Percentiles rank a stretch among this genome's conserved stretches.
These are phyloP conservation scores for Caenorhabditis sp. DNA, from an alignment of 2,888 invertebrate genomes.

Conservation along the genomic window DNA sequence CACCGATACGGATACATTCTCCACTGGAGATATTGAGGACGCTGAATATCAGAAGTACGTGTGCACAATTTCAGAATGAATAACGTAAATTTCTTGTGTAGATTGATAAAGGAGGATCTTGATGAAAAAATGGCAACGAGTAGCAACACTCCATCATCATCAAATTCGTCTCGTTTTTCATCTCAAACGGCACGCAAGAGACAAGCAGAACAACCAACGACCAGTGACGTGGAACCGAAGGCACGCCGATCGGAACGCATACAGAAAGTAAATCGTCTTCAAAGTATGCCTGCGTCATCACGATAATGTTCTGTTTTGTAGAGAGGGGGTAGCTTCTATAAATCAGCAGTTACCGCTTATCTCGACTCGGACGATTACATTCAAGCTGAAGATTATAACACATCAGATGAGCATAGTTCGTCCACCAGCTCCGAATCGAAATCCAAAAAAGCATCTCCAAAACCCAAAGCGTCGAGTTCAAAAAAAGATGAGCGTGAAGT, in stretches of 20 bases:
- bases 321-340: neutral
- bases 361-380: too few relatives aligned
- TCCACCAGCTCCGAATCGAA: neutral
- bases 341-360: too few relatives aligned
- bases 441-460: neutral
- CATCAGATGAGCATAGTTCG: too few relatives aligned
- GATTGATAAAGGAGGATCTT: neutral
- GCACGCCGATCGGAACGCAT: neutral
- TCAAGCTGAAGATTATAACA: too few relatives aligned
- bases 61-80: neutral
- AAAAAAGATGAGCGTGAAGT: neutral
- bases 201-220: neutral
- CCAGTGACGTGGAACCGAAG: neutral
- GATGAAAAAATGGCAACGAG: neutral
- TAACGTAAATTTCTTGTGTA: neutral
- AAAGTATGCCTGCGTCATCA: neutral
- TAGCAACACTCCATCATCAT: neutral
- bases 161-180: neutral
- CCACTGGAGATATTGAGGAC: neutral
- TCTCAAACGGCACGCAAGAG: neutral
- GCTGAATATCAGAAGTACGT: neutral
- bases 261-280: neutral
- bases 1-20: conserved; percentile 1
- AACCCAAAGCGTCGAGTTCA: neutral
- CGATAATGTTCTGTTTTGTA: neutral